phyloP scores from a whole-genome alignment of 1,140 invertebrate genomes.

The Drosophila insularis region DNA sequence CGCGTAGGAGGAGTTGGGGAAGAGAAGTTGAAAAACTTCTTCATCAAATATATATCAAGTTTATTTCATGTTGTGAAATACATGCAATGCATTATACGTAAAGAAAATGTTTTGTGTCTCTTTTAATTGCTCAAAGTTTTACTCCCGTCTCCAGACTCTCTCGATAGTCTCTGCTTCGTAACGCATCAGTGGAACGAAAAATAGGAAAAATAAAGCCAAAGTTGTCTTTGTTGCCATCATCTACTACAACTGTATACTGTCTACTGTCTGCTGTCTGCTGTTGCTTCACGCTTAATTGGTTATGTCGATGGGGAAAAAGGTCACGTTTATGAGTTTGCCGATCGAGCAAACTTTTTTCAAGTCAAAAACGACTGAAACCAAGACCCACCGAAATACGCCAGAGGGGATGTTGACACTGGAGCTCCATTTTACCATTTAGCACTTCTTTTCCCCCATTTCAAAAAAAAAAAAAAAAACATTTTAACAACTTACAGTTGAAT shows the following conservation, averaged over 20 bases:
- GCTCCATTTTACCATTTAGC: constrained; percentile 15
- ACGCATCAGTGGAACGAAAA: constrained; percentile 12
- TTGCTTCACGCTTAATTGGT: constrained; percentile 68
- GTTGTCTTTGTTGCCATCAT: constrained; percentile 13
- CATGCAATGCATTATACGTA: neutral
- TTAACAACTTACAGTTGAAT: constrained; percentile 8
- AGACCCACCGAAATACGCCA: neutral
- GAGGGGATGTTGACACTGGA: no score
- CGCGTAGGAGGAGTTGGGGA: no score
- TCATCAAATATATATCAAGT: neutral
- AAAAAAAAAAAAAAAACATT: neutral
- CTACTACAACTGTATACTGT: constrained; percentile 10
- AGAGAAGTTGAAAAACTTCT: no score
- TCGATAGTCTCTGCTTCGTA: constrained; percentile 1
- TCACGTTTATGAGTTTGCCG: constrained; percentile 66
- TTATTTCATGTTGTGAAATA: constrained; percentile 1
- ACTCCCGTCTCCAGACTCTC: constrained; percentile 20
- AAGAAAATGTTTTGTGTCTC: constrained; percentile 25
- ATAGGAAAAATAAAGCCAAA: neutral
- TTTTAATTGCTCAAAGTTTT: constrained; percentile 66
- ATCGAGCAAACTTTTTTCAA: constrained; percentile 28
- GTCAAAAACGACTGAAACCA: neutral
- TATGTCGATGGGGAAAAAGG: constrained; percentile 52
- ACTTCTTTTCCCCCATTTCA: neutral
- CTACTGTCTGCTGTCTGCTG: neutral